These are phyloP conservation scores for Trachelus iudaicus DNA, from an alignment of 2,888 invertebrate species.

Conservation along the genomic window DNA sequence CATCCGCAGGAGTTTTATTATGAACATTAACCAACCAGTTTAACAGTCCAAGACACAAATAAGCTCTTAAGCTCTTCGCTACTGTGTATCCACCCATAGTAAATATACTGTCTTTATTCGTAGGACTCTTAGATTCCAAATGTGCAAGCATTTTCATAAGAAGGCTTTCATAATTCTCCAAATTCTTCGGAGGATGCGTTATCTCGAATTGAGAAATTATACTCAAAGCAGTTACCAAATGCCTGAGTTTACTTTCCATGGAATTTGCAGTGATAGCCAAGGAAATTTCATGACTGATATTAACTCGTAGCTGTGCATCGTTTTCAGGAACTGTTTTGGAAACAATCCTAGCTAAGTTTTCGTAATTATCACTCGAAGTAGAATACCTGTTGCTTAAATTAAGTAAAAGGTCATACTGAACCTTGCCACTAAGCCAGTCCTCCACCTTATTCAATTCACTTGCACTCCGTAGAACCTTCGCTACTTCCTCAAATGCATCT, in stretches of 20 bases:
- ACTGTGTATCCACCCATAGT: conserved; percentile 28
- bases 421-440: conserved; percentile 40
- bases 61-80: conserved; percentile 52
- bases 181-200: conserved; percentile 22
- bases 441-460: conserved; percentile 29
- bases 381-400: conserved; percentile 30
- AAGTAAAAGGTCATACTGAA: conserved; percentile 35
- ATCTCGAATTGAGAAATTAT: conserved; percentile 45
- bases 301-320: conserved; percentile 30
- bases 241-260: conserved; percentile 35
- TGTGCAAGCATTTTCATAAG: conserved; percentile 40
- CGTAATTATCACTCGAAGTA: conserved; percentile 32
- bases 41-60: conserved; percentile 50
- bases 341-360: conserved; percentile 31
- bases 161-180: conserved; percentile 20
- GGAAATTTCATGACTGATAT: conserved; percentile 46
- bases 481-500: conserved; percentile 39
- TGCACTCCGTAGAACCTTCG: conserved; percentile 20
- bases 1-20: conserved; percentile 8
- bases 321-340: conserved; percentile 21
- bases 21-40: conserved; percentile 39
- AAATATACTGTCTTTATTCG: conserved; percentile 40
- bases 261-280: conserved; percentile 39
- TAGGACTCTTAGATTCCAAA: conserved; percentile 40
- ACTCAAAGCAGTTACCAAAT: conserved; percentile 44